A percentile compares a stretch with the other conserved stretches of the same genome.
Evolutionary conservation across 2,888 invertebrate species (phyloP).

Genomic region (Nomada fabriciana): DNA sequence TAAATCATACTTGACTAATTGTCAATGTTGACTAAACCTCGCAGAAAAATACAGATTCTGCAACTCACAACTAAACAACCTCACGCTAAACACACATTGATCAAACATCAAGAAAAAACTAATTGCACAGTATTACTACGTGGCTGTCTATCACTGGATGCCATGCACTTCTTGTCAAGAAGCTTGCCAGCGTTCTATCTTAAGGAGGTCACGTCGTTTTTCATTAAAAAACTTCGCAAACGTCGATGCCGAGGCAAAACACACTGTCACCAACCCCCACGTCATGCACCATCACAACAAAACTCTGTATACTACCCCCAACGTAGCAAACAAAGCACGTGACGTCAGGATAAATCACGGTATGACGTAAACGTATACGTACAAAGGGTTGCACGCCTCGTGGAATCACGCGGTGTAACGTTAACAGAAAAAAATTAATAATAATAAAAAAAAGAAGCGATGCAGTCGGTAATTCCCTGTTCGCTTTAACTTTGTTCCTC

Average conservation of each 20-base stretch:
- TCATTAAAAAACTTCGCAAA: background rate
- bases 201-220: background rate
- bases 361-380: conserved; percentile 27
- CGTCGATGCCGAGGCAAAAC: background rate
- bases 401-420: conserved; percentile 11
- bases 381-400: conserved; percentile 17
- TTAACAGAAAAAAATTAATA: background rate
- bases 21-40: too few species aligned
- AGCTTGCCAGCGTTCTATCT: background rate
- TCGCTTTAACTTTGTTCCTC: conserved; percentile 50
- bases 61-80: too few species aligned
- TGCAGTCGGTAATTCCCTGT: conserved; percentile 12
- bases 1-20: too few species aligned
- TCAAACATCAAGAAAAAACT: too few species aligned
- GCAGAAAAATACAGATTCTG: too few species aligned
- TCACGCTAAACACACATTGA: too few species aligned
- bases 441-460: conserved; percentile 1
- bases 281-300: background rate
- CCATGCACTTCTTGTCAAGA: background rate
- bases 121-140: too few species aligned
- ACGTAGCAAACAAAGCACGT: conserved; percentile 37
- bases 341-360: conserved; percentile 49
- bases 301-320: background rate
- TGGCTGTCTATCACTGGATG: too few species aligned
- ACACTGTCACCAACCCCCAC: background rate